Base-by-base conservation (phyloP, 1,140 invertebrate species). In the Diuraphis noxia region DNA sequence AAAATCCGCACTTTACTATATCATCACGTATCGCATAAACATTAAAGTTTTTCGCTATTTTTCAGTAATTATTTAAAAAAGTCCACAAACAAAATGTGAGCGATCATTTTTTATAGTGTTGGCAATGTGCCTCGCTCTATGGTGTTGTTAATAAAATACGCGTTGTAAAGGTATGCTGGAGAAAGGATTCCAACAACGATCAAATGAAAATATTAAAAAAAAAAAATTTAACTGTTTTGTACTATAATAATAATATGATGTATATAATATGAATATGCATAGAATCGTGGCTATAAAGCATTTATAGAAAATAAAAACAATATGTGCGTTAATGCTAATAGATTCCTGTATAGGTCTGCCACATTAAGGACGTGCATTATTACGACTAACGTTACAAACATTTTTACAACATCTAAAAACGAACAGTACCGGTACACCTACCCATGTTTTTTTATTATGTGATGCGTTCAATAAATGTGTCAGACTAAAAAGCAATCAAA, bases 401-500 rank as follows among this genome's bases (percentile, higher is more conserved):
- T 25, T 82, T 40, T 82, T 82, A 82, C 79, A 40, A 82, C 79
- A 25, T 82, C 23, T 38, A 82, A 72, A 72, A 82, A 36, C 79
- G 79, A 38, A 82, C 56, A 72, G 56, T 72, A 72, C 56, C 56
- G 30, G n/a, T 82, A 82, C 36, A 84, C 40, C n/a, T 40, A 40
- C 38, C n/a, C 34, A 34, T 23, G 43, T 36, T 86, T 49, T 86
- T 49, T 86, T 86, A 86, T 49, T 46, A 36, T 41, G 41, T 85
- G n/a, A 46, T 46, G 82, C n/a, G 84, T 21, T 49, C 23, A 86
- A 86, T 86, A 86, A 86, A 86, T 85, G 36, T 85, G 30, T 19
- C 82, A 23, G 30, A n/a, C 10, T n/a, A 36, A 86, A 86, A 86
- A 86, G 17, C 40, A 41, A 86, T 85, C 38, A 46, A 46, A 85